Evolutionary conservation across 2,888 invertebrate genomes (phyloP), one percentile per base, ranked within the genome.

Genomic region (Horisme vitalbata): DNA sequence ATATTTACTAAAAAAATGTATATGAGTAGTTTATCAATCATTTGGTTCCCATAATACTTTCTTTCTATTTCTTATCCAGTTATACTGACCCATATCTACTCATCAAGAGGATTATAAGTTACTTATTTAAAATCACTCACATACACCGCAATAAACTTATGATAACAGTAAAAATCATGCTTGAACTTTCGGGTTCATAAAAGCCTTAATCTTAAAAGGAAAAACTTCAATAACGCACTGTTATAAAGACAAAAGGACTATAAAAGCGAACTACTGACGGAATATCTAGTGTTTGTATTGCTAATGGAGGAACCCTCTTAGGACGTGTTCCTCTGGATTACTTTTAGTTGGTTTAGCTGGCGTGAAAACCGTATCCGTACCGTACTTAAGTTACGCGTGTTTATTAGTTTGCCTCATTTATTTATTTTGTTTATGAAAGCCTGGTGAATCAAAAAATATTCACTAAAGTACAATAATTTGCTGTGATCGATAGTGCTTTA

Each of bases 241-340:
- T 47, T 41, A 41, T 43, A 43, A 36, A 50, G 35, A 45, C 36
- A 37, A 50, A 39, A 41, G 31, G 49, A 9, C 45, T 36, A 36
- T 49, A 45, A 49, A 49, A 45, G 27, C 23, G 10, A 37, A 41
- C 41, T 41, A 26, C 23, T 14, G 13, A 36, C 41, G 18, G 20
- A 24, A 28, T 41, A 30, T 41, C 45, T 41, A 49, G 45, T 45
- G 45, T 45, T 41, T 50, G 41, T 41, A 36, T 41, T 41, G 27
- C 39, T 49, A 50, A 50, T 50, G 45, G 41, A 31, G 15, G 26
- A 36, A 41, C 35, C 41, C 49, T 45, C 18, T 49, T 33, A 49
- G 36, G 33, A 41, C 33, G 36, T 41, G 50, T 45, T 50, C 33
- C 21, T 18, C 20, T 30, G 14, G 39, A 50, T 50, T 45, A 41